These are phyloP conservation scores for Anastatus disparis DNA, from an alignment of 1,140 invertebrate genomes.

Conservation along the genomic window DNA sequence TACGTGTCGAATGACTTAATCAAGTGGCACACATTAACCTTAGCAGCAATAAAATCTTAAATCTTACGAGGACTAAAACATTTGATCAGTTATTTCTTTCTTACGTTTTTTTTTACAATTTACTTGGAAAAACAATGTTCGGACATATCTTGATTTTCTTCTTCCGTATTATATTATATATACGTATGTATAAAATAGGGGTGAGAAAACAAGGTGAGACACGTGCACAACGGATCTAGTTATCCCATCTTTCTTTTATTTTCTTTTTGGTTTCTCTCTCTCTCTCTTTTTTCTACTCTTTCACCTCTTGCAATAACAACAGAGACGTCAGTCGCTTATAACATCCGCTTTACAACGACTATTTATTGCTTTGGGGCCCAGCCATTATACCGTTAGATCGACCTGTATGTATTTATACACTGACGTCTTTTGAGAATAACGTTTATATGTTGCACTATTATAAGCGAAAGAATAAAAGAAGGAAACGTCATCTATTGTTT, in stretches of 20 bases:
- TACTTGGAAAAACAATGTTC: too few relatives aligned
- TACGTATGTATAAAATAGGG: too few relatives aligned
- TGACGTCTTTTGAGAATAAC: conserved; percentile 4
- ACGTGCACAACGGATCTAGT: background rate
- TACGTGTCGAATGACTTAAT: conserved; percentile 21
- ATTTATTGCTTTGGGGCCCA: background rate
- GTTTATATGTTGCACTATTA: too few relatives aligned
- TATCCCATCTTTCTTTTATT: conserved; percentile 7
- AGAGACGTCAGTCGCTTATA: background rate
- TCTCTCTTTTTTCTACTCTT: too few relatives aligned
- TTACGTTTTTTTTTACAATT: too few relatives aligned
- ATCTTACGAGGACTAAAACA: too few relatives aligned
- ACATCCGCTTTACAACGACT: background rate
- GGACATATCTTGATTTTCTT: too few relatives aligned
- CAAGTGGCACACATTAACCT: background rate
- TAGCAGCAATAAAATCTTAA: conserved; percentile 1
- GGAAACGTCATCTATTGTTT: background rate
- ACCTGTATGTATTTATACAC: background rate
- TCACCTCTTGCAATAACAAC: background rate
- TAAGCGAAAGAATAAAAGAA: too few relatives aligned
- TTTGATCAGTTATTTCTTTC: too few relatives aligned
- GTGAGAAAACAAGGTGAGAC: conserved; percentile 1
- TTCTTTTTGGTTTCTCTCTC: background rate
- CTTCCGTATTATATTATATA: too few relatives aligned
- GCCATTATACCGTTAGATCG: conserved; percentile 12